A percentile compares a stretch with the other conserved stretches of the same genome.
phyloP scores from a whole-genome alignment of 2,888 invertebrate genomes.

The Apamea crenata region DNA sequence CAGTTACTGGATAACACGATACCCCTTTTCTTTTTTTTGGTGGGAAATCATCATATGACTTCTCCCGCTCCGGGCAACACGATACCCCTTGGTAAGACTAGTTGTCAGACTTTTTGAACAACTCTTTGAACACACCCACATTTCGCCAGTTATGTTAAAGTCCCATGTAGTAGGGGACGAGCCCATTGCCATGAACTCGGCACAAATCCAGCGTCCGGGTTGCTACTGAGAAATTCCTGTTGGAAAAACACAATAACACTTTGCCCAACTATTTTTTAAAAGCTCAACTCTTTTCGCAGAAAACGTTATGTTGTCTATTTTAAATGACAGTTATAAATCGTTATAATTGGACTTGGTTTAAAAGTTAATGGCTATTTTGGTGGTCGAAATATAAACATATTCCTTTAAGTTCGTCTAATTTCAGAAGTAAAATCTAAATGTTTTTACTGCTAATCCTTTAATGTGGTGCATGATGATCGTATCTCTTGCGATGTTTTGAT shows the following conservation, averaged over 20 bases:
- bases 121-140: too few species aligned
- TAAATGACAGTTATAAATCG: neutral
- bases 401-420: neutral
- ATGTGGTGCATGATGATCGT: slow-evolving; percentile 26
- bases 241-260: neutral
- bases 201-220: too few species aligned
- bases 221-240: too few species aligned
- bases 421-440: neutral
- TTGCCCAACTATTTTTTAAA: neutral
- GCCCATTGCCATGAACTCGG: too few species aligned
- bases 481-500: slow-evolving; percentile 27
- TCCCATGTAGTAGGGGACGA: too few species aligned
- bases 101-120: neutral
- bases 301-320: neutral
- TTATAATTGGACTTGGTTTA: neutral
- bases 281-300: neutral
- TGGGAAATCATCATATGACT: too few species aligned
- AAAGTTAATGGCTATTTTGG: neutral
- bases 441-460: slow-evolving; percentile 9
- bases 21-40: too few species aligned
- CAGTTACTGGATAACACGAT: neutral
- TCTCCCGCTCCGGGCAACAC: too few species aligned
- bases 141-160: too few species aligned
- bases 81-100: neutral
- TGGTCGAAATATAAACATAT: slow-evolving; percentile 1